Base-by-base conservation (phyloP, 2,888 invertebrate species). In the Matsumyia berberina region DNA sequence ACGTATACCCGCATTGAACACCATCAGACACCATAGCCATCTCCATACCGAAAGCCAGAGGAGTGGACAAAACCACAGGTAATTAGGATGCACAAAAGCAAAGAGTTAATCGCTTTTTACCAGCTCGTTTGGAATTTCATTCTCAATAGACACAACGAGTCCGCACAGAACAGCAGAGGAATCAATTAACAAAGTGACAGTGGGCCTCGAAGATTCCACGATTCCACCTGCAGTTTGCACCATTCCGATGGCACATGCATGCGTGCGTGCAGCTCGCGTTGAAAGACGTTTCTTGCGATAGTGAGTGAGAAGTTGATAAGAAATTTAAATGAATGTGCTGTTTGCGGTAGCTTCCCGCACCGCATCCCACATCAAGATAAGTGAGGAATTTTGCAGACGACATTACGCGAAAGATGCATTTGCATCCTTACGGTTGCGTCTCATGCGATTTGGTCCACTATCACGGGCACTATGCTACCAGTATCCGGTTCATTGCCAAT, bases 181-280 rank as follows among this genome's bases (percentile, higher is more conserved):
- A 60, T 60, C 60, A 60, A 60, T 60, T 60, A 60, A 29, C 29
- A 60, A 39, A 24, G 44, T 60, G 60, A 60, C 60, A 60, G 44
- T 39, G 3, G 6, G 29, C 39, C n/a, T 24, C 39, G 7, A 19
- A 29, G 4, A 31, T n/a, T n/a, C n/a, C n/a, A n/a, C n/a, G n/a
- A n/a, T n/a, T n/a, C n/a, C n/a, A n/a, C n/a, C n/a, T n/a, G n/a
- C n/a, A n/a, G n/a, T n/a, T n/a, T n/a, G n/a, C n/a, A n/a, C n/a
- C n/a, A n/a, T n/a, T n/a, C n/a, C n/a, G n/a, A n/a, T n/a, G n/a
- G n/a, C n/a, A n/a, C n/a, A n/a, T n/a, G n/a, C n/a, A n/a, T 31
- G n/a, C 53, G 9, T 57, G 17, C 19, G 35, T 57, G 35, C 55
- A 37, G 9, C 19, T 5, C 6, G 19, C 24, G 4, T 12, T 15